Evolutionary conservation across 2,113 vertebrate species (phyloP).

Genomic region (Xyliphius kryptos): DNA sequence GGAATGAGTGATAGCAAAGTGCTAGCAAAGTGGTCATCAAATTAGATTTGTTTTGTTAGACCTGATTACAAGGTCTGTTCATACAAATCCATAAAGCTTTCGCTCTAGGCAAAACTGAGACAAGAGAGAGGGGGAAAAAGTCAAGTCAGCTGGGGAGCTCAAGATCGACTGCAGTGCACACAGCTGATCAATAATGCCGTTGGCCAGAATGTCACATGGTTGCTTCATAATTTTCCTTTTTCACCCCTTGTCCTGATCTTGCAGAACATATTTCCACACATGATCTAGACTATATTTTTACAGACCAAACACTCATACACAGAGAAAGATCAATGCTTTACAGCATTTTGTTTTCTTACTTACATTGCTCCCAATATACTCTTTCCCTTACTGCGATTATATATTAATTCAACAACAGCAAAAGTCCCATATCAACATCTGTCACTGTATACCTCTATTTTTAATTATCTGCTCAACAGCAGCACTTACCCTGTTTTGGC

Average conservation of each 20-base stretch:
- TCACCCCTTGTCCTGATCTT: conserved; percentile 41
- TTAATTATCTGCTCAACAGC: too few species aligned
- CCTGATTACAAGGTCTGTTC: conserved; percentile 58
- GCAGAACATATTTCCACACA: conserved; percentile 50
- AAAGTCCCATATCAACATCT: too few species aligned
- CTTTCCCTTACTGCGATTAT: too few species aligned
- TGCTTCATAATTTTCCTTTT: too few species aligned
- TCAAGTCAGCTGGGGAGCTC: conserved; percentile 44
- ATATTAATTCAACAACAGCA: too few species aligned
- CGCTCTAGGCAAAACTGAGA: conserved; percentile 53
- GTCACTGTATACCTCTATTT: too few species aligned
- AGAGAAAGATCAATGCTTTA: too few species aligned
- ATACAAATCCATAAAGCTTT: conserved; percentile 52
- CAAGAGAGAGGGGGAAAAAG: conserved; percentile 35
- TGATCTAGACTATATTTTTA: too few species aligned
- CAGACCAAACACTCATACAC: too few species aligned
- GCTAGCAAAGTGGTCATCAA: conserved; percentile 58
- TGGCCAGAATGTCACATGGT: conserved; percentile 60
- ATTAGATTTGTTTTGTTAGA: conserved; percentile 67
- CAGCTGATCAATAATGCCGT: conserved; percentile 54
- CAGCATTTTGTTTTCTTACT: too few species aligned
- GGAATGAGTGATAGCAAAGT: too few species aligned
- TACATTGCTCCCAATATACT: too few species aligned
- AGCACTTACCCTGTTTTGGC: conserved; percentile 94
- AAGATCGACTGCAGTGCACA: conserved; percentile 56